These are phyloP conservation scores for Takifugu ocellatus DNA, from an alignment of 2,797 vertebrate species.

Conservation along the genomic window DNA sequence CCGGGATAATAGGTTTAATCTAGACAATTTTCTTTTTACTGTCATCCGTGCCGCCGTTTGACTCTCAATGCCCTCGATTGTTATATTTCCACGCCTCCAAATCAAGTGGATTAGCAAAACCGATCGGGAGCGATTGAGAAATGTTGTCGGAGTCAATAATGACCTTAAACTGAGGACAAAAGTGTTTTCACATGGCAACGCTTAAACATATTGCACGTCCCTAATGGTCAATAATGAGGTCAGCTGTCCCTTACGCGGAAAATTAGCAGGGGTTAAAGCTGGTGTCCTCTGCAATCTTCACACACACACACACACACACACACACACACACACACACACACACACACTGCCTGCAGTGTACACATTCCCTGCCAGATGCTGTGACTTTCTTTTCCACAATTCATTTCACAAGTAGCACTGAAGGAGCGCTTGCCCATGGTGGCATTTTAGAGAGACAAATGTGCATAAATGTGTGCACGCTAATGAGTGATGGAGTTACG, in stretches of 20 bases:
- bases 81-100: conserved; percentile 17
- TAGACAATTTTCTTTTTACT: conserved; percentile 41
- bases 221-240: conserved; percentile 37
- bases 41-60: conserved; percentile 37
- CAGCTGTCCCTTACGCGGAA: conserved; percentile 50
- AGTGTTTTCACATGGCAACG: conserved; percentile 29
- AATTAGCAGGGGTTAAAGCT: conserved; percentile 46
- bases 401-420: conserved; percentile 72
- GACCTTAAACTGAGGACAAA: conserved; percentile 17
- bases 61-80: conserved; percentile 37
- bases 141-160: conserved; percentile 29
- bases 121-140: conserved; percentile 7
- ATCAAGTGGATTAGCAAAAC: conserved; percentile 10
- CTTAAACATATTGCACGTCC: conserved; percentile 9
- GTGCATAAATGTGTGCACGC: conserved; percentile 28
- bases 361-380: conserved; percentile 70
- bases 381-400: conserved; percentile 67
- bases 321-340: conserved; percentile 1
- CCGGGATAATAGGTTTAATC: conserved; percentile 47
- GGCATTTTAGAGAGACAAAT: conserved; percentile 59
- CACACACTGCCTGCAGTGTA: conserved; percentile 47
- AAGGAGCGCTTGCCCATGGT: conserved; percentile 63
- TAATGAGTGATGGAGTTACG: conserved; percentile 44
- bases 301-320: conserved; percentile 14
- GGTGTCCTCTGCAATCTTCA: conserved; percentile 41